Base-by-base conservation (phyloP, 2,797 vertebrate species). In the Telmatherina bonti region DNA sequence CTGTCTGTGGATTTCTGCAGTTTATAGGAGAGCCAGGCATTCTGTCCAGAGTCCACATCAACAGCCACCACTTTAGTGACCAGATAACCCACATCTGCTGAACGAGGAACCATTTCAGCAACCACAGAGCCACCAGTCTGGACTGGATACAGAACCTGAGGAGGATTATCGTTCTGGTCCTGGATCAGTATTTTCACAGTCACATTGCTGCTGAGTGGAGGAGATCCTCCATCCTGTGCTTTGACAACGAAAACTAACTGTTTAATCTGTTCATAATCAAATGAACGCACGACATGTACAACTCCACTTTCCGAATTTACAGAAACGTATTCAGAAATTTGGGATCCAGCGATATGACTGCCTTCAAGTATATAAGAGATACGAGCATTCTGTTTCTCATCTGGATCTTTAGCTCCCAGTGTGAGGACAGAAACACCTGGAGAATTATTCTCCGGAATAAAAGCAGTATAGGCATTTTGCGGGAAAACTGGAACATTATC, bases 261-360 rank as follows among this genome's bases (percentile, higher is more conserved):
- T 60, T 89, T 92, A 0, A 89, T 54, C 13, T 90, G 85, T 15
- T 92, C 91, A 76, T 93, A 95, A 78, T 95, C 95, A 64, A 95
- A 95, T 0, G 94, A 91, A 2, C 79, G 74, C 4, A 92, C 78
- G 0, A 93, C 79, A 43, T 87, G 76, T 7, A 93, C n/a, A 11
- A 83, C 79, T 1, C 92, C 92, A 47, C 55, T 92, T 22, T 92
- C 90, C 22, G 85, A 66, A 33, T 91, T 91, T 27, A 93, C 74
- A 0, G 92, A 91, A 26, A 93, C 76, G 36, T 74, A 90, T 0
- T 72, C 76, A 8, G 88, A 70, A 5, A 90, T 22, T 1, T 81
- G 58, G 6, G 15, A 58, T 0, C 85, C 83, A 4, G 69, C 79
- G 8, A 90, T 53, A 0, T 72, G 33, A 6, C 52, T 54, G 2